These are phyloP conservation scores for Micromesistius poutassou DNA, from an alignment of 2,797 vertebrate species.

Conservation along the genomic window DNA sequence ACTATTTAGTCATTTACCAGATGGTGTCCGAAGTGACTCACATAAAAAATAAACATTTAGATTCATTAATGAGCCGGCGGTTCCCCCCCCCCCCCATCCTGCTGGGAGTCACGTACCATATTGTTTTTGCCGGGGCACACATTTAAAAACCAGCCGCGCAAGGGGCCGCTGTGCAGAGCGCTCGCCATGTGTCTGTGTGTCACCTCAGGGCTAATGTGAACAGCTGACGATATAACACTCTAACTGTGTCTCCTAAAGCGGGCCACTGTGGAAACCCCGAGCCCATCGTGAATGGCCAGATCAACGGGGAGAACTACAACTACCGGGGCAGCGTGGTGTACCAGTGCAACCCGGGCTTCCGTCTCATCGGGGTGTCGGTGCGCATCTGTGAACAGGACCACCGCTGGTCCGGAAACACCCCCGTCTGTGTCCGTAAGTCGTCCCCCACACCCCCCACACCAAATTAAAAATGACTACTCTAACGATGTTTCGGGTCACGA, in stretches of 20 bases:
- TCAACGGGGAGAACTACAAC: conserved; percentile 94
- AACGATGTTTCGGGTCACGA: background rate
- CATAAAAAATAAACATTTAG: no score
- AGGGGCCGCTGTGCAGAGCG: no score
- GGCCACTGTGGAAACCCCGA: conserved; percentile 95
- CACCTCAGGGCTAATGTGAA: no score
- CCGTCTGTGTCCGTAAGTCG: conserved; percentile 94
- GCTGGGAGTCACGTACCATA: no score
- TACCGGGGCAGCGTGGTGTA: conserved; percentile 97
- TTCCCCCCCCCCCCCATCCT: no score
- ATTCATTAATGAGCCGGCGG: no score
- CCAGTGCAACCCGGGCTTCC: conserved; percentile 93
- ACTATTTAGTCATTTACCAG: no score
- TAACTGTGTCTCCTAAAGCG: conserved; percentile 59
- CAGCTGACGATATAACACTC: background rate
- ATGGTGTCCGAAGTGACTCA: no score
- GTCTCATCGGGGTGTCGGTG: conserved; percentile 94
- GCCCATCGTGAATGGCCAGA: conserved; percentile 93
- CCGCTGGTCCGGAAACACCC: conserved; percentile 91
- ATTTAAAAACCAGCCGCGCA: no score
- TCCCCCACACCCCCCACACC: no score
- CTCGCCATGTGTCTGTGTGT: no score
- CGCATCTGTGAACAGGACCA: conserved; percentile 98
- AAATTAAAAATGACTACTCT: background rate
- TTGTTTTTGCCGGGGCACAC: no score